A percentile compares a stretch with the other conserved stretches of the same genome.
Evolutionary conservation across 2,888 invertebrate genomes (phyloP).

Genomic region (Trilocha varians): DNA sequence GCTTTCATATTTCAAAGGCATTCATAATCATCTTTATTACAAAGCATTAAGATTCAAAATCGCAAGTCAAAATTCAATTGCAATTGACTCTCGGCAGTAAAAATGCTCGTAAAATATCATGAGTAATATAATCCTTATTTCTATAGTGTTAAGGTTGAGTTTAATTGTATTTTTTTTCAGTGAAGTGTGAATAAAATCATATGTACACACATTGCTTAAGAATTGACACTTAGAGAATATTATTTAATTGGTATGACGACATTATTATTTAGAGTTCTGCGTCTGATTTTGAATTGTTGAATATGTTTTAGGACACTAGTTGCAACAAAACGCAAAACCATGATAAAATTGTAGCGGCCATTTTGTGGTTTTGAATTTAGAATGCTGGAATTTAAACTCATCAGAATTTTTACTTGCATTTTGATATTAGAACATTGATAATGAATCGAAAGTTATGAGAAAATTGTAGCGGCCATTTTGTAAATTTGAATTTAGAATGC

Average conservation of each 20-base stretch:
- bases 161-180: no score
- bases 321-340: no score
- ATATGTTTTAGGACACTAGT: no score
- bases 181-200: constrained; percentile 73
- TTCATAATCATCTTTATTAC: constrained; percentile 18
- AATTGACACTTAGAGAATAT: constrained; percentile 72
- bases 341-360: no score
- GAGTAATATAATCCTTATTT: constrained; percentile 34
- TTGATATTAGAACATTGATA: no score
- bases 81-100: constrained; percentile 66
- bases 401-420: no score
- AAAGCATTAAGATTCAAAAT: constrained; percentile 29
- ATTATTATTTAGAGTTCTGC: constrained; percentile 59
- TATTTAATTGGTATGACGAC: constrained; percentile 73
- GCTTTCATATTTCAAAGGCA: constrained; percentile 17
- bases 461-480: no score
- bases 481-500: no score
- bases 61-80: no score
- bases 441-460: no score
- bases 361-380: no score
- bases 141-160: constrained; percentile 24
- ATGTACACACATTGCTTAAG: constrained; percentile 72
- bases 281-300: constrained; percentile 45
- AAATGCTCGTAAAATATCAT: constrained; percentile 61
- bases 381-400: no score